Conservation (phyloP, 1,140 invertebrate species). For the Pseudomyrmex flavicornis region DNA sequence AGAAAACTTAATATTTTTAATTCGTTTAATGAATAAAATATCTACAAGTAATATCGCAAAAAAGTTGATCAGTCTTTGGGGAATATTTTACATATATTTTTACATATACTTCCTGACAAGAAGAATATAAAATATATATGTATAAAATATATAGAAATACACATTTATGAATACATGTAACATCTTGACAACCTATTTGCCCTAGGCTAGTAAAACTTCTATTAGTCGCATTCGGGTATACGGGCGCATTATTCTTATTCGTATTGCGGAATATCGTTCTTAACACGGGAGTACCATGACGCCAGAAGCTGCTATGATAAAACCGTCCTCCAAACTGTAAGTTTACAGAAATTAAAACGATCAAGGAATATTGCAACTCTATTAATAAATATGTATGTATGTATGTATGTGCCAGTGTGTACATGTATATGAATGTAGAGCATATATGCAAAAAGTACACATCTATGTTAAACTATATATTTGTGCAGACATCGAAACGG, state of each 20-base stretch:
- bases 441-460: constrained; percentile 22
- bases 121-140: too few relatives aligned
- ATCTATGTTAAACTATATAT: constrained; percentile 21
- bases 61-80: neutral
- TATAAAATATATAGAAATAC: constrained; percentile 20
- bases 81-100: neutral
- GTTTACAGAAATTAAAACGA: constrained; percentile 86
- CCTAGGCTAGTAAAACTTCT: constrained; percentile 47
- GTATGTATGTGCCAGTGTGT: constrained; percentile 31
- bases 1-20: too few relatives aligned
- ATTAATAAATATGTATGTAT: constrained; percentile 45
- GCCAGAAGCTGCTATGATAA: constrained; percentile 81
- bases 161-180: constrained; percentile 34
- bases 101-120: too few relatives aligned
- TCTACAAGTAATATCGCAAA: neutral
- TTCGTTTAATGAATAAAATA: too few relatives aligned
- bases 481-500: constrained; percentile 51
- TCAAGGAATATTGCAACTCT: constrained; percentile 74
- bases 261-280: constrained; percentile 48
- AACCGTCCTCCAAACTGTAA: constrained; percentile 84
- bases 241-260: constrained; percentile 47
- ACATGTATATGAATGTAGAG: neutral
- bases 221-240: constrained; percentile 47
- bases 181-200: constrained; percentile 34
- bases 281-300: constrained; percentile 75